Base-by-base conservation (phyloP, 2,888 invertebrate genomes). In the Ceramica pisi region DNA sequence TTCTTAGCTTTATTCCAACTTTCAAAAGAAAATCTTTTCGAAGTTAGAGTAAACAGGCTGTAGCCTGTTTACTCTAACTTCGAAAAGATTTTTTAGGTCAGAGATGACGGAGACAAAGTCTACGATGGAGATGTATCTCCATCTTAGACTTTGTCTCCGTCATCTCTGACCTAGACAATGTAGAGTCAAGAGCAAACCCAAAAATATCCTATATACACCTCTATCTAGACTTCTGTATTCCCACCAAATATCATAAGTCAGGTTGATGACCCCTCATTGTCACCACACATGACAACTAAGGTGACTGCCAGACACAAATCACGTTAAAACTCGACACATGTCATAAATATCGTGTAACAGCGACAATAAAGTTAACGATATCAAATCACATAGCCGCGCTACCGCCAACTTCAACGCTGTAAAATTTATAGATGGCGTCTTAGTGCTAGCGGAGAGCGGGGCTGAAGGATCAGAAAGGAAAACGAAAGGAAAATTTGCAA, bases 391-490 rank as follows among this genome's bases (percentile, higher is more conserved):
- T 71, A 72, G 78, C 59, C 23, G 63, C 53, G 63, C 69, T 66
- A 23, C 75, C 71, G 65, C 80, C 67, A 80, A 85, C 80, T 86
- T 86, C 67, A 80, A 72, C 68, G 76, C 84, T 85, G 83, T 87
- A 82, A 87, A 86, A 82, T 75, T 67, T 71, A 67, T 74, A 67
- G 55, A 55, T 65, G 50, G 53, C 69, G 85, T 7, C 26, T 44
- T 26, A 74, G 21, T 71, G 70, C 38, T 6, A 76, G 83, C 85
- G 82, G 59, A n/a, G n/a, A 81, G 56, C 44, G 64, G 14, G 1
- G 9, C 31, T 48, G 31, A 48, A 21, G 23, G 50, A 14, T 23
- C 1, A 1, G 19, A 16, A 12, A 10, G n/a, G 1, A 6, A 4
- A 23, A 3, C 31, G 31, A 31, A 31, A 12, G 14, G 5, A 31